phyloP scores from a whole-genome alignment of 2,888 invertebrate species.

The Lordiphosa fenestrarum region DNA sequence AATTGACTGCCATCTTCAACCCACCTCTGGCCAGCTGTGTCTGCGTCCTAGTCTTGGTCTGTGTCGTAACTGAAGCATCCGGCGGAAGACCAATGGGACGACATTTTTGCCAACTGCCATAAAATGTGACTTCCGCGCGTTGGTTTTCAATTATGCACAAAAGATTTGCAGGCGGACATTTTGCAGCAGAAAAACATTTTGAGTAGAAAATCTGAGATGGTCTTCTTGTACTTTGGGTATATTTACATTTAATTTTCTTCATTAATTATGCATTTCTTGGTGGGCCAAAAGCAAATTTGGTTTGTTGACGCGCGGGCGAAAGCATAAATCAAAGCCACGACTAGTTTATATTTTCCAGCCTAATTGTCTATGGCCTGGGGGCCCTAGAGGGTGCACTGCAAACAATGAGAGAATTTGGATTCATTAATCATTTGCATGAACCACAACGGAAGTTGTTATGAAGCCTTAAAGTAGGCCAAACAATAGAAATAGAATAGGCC shows the following conservation, averaged over 20 bases:
- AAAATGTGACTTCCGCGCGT: conserved; percentile 49
- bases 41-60: conserved; percentile 12
- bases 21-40: not conserved
- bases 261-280: conserved; percentile 63
- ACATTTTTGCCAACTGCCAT: conserved; percentile 44
- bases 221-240: conserved; percentile 20
- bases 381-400: conserved; percentile 6
- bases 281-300: conserved; percentile 47
- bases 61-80: conserved; percentile 22
- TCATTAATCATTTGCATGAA: conserved; percentile 64
- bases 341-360: conserved; percentile 47
- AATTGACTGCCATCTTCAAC: no score
- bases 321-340: conserved; percentile 43
- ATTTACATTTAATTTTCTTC: conserved; percentile 63
- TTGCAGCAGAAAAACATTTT: conserved; percentile 33
- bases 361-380: conserved; percentile 50
- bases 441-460: conserved; percentile 21
- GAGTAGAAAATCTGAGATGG: conserved; percentile 11
- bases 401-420: conserved; percentile 29
- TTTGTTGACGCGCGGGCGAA: conserved; percentile 31
- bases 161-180: conserved; percentile 36
- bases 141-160: conserved; percentile 66
- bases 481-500: conserved; percentile 4
- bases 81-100: conserved; percentile 50
- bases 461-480: conserved; percentile 19